Percentiles rank a stretch among this genome's conserved stretches.
Conservation (phyloP, 2,113 vertebrate genomes). For the Noturus placidus region DNA sequence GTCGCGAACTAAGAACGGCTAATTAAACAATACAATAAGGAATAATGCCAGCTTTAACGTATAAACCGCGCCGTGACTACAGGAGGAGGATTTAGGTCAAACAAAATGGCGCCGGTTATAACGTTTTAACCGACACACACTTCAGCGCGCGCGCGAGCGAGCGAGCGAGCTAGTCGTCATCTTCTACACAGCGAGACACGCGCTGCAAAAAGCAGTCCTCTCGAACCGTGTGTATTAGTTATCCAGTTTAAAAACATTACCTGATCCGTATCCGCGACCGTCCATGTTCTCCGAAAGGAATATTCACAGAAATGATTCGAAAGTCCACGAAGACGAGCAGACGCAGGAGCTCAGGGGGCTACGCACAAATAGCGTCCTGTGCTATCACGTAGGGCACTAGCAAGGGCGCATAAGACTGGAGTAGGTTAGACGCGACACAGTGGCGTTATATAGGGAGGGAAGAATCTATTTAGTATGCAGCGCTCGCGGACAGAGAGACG, state of each 20-base stretch:
- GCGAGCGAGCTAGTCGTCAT: not conserved
- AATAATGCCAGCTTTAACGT: not conserved
- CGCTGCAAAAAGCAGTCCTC: not conserved
- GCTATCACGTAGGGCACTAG: not conserved
- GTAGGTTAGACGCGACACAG: fast-evolving
- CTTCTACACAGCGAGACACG: not conserved
- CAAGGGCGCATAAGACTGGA: not conserved
- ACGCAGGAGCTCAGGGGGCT: not conserved
- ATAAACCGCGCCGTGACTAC: not conserved
- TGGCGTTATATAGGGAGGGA: not conserved
- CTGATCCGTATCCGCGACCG: conserved; percentile 67
- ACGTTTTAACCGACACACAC: not conserved
- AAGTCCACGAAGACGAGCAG: not conserved
- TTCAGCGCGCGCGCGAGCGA: too few relatives aligned
- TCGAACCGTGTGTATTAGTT: not conserved
- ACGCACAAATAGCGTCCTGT: not conserved
- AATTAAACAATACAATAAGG: too few relatives aligned
- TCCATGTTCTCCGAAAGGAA: conserved; percentile 60
- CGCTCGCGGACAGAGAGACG: not conserved
- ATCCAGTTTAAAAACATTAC: conserved; percentile 38
- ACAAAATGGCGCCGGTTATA: conserved; percentile 3
- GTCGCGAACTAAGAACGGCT: too few relatives aligned
- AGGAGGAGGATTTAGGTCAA: not conserved
- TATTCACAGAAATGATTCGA: not conserved
- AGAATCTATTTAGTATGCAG: not conserved